phyloP scores from a whole-genome alignment of 2,113 vertebrate species.

The Barbus barbus region DNA sequence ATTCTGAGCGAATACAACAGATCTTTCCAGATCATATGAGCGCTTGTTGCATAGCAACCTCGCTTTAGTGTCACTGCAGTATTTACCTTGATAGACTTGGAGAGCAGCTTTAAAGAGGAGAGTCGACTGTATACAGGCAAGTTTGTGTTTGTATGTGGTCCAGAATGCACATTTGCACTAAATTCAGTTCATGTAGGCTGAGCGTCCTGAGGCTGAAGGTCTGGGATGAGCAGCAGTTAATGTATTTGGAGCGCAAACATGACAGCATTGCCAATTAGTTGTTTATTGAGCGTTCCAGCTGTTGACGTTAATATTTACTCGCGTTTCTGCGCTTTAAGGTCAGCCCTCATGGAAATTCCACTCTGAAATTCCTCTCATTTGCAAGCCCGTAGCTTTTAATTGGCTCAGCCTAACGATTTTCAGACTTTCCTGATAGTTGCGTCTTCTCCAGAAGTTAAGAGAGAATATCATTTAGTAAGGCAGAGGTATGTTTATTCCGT shows the following conservation, averaged over 20 bases:
- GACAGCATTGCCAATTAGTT: slow-evolving; percentile 58
- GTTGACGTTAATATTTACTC: slow-evolving; percentile 71
- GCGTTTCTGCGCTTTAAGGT: slow-evolving; percentile 62
- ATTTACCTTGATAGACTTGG: slow-evolving; percentile 33
- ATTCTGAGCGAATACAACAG: not conserved
- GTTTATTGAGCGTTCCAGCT: slow-evolving; percentile 57
- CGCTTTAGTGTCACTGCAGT: slow-evolving; percentile 51
- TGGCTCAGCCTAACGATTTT: slow-evolving; percentile 70
- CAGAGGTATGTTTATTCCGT: not conserved
- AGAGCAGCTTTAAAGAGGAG: slow-evolving; percentile 3
- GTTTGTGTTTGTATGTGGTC: not conserved
- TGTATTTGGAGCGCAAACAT: slow-evolving; percentile 59
- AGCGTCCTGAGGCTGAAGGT: slow-evolving; percentile 37
- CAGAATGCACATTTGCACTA: not conserved
- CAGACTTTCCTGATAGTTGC: slow-evolving; percentile 52
- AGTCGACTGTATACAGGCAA: not conserved
- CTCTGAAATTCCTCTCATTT: slow-evolving; percentile 62
- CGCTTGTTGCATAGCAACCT: slow-evolving; percentile 75
- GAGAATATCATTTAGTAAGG: slow-evolving; percentile 11
- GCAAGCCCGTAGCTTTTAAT: slow-evolving; percentile 65
- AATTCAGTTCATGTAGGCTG: not conserved
- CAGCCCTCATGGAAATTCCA: slow-evolving; percentile 58
- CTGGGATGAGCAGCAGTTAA: slow-evolving; percentile 14
- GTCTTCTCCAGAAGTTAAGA: not conserved
- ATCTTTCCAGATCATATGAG: not conserved